Evolutionary conservation across 2,113 vertebrate genomes (phyloP), one percentile per base, ranked within the genome.

Genomic region (Gymnobelideus leadbeateri): DNA sequence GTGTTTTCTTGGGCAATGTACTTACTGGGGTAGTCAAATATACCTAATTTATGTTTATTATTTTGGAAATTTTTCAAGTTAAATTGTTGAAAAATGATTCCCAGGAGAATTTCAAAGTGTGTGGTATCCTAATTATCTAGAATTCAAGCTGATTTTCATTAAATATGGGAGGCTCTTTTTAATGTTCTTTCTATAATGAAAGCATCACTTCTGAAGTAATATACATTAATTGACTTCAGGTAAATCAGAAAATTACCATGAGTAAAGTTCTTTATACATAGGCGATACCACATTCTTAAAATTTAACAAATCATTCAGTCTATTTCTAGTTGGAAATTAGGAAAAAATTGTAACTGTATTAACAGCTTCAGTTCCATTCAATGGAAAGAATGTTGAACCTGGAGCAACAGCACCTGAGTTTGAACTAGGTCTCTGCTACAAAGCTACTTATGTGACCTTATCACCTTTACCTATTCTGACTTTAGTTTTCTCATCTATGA

Each of bases 61-160:
- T 2, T 37, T 77, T 89, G 54, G 53, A 90, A 3, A 68, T 77
- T 92, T 91, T 37, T 94, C 14, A 94, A 95, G 92, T 51, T n/a
- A 57, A 52, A 92, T 51, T 91, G 2, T 61, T 68, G 54, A 26
- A 51, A 91, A 57, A 4, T 51, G 14, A 31, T 9, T 92, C 90
- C 53, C 2, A 92, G 12, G 31, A 54, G 43, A 53, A 90, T 93
- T 93, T 28, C 1, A 2, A 54, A 91, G 0, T 23, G 57, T 90
- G 2, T 55, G 0, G 6, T 94, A 61, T 25, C 57, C 28, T 31
- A 14, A 37, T 37, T 68, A 68, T 68, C 10, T 68, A 14, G 31
- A 37, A 31, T 68, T 68, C 28, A 31, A 68, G 11, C 9, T 68
- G 3, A 68, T 68, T 68, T 68, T 0, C 10, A 37, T 14, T 37